Evolutionary conservation across 2,888 invertebrate species (phyloP).

Genomic region (Thyatira batis): DNA sequence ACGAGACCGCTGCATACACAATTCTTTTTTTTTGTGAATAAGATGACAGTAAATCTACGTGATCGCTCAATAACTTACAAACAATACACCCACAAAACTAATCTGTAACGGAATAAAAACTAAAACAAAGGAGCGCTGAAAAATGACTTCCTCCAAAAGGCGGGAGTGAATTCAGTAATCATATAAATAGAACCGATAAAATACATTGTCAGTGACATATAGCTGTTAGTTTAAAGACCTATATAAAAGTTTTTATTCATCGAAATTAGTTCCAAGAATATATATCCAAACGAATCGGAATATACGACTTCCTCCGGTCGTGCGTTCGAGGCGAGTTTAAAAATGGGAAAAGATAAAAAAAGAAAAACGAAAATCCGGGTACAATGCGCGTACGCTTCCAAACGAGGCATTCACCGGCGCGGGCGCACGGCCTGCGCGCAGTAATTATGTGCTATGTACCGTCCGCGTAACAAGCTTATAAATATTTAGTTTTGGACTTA

Average conservation of each 20-base stretch:
- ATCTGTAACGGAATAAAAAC: slow-evolving; percentile 6
- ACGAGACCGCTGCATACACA: background rate
- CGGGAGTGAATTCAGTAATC: slow-evolving; percentile 37
- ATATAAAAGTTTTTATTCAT: slow-evolving; percentile 63
- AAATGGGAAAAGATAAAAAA: slow-evolving; percentile 66
- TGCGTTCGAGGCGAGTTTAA: slow-evolving; percentile 46
- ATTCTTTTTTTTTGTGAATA: background rate
- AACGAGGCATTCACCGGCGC: slow-evolving; percentile 63
- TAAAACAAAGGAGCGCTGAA: slow-evolving; percentile 25
- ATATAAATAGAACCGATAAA: slow-evolving; percentile 66
- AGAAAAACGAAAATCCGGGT: slow-evolving; percentile 51
- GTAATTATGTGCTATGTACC: slow-evolving; percentile 66
- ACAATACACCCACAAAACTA: background rate
- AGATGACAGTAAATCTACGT: background rate
- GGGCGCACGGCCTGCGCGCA: slow-evolving; percentile 36
- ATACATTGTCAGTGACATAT: slow-evolving; percentile 55
- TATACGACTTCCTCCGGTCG: slow-evolving; percentile 67
- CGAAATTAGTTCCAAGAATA: slow-evolving; percentile 71
- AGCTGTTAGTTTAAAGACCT: slow-evolving; percentile 45
- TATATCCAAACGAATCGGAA: slow-evolving; percentile 42
- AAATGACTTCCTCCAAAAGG: slow-evolving; percentile 64
- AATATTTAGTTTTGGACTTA: slow-evolving; percentile 1
- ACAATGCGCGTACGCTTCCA: slow-evolving; percentile 66
- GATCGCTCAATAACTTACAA: background rate
- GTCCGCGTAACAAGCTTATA: slow-evolving; percentile 37